Evolutionary conservation across 1,140 invertebrate genomes (phyloP), one percentile per base, ranked within the genome.

Genomic region (Cepaea nemoralis): DNA sequence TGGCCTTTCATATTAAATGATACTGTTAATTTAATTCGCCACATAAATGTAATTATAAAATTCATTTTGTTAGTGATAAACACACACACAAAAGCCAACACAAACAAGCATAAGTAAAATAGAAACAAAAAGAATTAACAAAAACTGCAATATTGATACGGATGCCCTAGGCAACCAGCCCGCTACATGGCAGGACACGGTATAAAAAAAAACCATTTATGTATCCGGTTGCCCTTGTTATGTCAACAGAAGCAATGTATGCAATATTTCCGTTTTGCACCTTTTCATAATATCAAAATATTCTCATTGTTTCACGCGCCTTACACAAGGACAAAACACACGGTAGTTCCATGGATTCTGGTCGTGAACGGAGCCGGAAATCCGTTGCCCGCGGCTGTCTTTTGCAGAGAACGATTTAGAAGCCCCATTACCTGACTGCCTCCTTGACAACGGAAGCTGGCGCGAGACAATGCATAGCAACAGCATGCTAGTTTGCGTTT

Each of bases 291-390:
- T 24, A 22, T 45, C 42, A 45, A 19, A 19, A 19, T 59, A 14
- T 59, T 24, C 59, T 31, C 33, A 63, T 31, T 31, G n/a, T 63
- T 27, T 5, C 27, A 27, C 59, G 10, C 5, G 5, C 1, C 5
- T 5, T 63, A 16, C 10, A 48, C 8, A 19, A 48, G 5, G 33
- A 31, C 10, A 27, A 31, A 63, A 63, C 2, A 31, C 59, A 31
- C 59, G 0, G 33, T 31, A 63, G n/a, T 63, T 63, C 27, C 59
- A n/a, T 63, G 59, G 55, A 5, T 5, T 19, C 5, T n/a, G 12
- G n/a, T 27, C 33, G 59, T 63, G 27, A 63, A 63, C 59, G 27
- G 59, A 63, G 33, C n/a, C 59, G 59, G 59, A 63, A 63, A 63
- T 63, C 59, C 59, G 59, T n/a, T 6, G n/a, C 16, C 0, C 59